Percentiles rank a stretch among this genome's conserved stretches.
Evolutionary conservation across 2,113 vertebrate genomes (phyloP).

Genomic region (Mesoclemmys tuberculata): DNA sequence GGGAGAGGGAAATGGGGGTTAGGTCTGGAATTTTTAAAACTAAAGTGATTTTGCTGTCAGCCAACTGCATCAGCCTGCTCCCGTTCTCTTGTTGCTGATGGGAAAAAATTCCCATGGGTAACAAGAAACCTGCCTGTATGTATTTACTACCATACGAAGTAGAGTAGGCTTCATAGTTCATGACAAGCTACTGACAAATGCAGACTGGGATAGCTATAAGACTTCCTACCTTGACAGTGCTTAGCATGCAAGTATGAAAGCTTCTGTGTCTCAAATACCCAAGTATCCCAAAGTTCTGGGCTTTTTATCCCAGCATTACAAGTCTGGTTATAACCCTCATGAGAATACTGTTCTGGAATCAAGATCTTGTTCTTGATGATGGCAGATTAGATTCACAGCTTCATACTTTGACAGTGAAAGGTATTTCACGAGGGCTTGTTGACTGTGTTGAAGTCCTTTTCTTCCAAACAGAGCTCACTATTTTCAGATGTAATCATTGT

Average conservation of each 20-base stretch:
- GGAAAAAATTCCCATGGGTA: background rate
- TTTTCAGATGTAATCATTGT: background rate
- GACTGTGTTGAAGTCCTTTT: fast-evolving
- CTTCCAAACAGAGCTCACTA: fast-evolving
- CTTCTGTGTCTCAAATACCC: fast-evolving
- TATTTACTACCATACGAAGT: background rate
- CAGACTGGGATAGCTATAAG: fast-evolving
- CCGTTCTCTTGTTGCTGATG: background rate
- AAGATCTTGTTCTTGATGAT: background rate
- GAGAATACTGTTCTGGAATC: fast-evolving
- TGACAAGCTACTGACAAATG: fast-evolving
- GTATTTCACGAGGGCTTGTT: background rate
- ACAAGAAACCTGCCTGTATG: fast-evolving
- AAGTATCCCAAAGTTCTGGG: background rate
- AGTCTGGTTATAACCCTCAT: fast-evolving
- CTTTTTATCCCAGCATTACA: background rate
- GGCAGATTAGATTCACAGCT: background rate
- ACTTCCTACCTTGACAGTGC: fast-evolving
- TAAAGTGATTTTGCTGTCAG: background rate
- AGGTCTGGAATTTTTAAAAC: background rate
- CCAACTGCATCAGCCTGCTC: background rate
- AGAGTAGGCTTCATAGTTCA: background rate
- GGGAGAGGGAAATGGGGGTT: background rate
- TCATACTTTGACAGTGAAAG: fast-evolving
- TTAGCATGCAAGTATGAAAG: fast-evolving